Evolutionary conservation across 1,140 invertebrate species (phyloP).

Genomic region (Drosophila mauritiana): DNA sequence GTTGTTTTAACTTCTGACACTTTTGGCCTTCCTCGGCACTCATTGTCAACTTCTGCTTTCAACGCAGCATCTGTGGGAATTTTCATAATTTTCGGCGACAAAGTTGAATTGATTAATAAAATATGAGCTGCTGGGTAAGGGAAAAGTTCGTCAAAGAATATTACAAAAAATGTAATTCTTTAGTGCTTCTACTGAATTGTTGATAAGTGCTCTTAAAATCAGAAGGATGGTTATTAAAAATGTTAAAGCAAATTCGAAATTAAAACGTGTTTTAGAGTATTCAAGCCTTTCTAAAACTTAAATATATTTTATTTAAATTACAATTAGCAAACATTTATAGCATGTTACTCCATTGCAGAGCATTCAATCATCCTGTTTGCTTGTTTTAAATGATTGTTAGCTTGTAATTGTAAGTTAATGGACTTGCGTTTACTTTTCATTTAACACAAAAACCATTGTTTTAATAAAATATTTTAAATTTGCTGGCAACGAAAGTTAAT

Average conservation of each 20-base stretch:
- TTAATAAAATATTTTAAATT: constrained; percentile 1
- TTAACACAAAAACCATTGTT: constrained; percentile 16
- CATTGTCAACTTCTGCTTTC: constrained; percentile 67
- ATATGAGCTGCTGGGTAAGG: constrained; percentile 20
- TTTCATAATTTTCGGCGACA: constrained; percentile 62
- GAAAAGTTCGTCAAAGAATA: background rate
- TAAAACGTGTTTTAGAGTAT: too few relatives aligned
- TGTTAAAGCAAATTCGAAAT: too few relatives aligned
- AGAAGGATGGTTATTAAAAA: too few relatives aligned
- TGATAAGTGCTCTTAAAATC: background rate
- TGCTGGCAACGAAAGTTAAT: constrained; percentile 12
- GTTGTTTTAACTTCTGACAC: constrained; percentile 66
- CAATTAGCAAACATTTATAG: too few relatives aligned
- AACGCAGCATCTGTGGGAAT: constrained; percentile 30
- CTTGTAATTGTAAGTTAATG: constrained; percentile 6
- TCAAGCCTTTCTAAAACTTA: too few relatives aligned
- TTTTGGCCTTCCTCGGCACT: constrained; percentile 27
- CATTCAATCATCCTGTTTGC: background rate
- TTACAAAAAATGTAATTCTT: background rate
- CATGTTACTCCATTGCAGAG: too few relatives aligned
- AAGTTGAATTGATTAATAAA: constrained; percentile 81
- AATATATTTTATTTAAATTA: too few relatives aligned
- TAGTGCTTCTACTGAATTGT: constrained; percentile 2
- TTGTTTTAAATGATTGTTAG: background rate
- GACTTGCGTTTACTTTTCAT: background rate